phyloP scores from a whole-genome alignment of 1,140 invertebrate species.

The Elysia chlorotica region DNA sequence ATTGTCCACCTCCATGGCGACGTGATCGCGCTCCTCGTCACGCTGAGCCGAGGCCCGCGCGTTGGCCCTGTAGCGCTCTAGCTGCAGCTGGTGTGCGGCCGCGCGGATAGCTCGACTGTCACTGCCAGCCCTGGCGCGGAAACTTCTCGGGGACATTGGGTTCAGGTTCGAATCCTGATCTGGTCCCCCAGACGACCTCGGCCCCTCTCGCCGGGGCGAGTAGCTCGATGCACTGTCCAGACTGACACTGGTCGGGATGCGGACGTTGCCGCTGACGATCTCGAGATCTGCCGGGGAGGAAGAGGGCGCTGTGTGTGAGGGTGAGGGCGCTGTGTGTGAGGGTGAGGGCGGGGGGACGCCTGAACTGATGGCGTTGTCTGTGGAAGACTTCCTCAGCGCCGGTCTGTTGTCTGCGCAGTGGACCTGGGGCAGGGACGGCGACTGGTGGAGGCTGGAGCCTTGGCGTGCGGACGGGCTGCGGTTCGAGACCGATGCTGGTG shows the following conservation, averaged over 20 bases:
- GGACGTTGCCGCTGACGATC: too few species aligned
- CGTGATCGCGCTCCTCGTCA: conserved; percentile 17
- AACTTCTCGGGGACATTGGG: neutral
- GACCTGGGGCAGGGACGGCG: conserved; percentile 16
- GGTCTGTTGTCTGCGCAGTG: conserved; percentile 9
- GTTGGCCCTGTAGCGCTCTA: too few species aligned
- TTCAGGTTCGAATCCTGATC: neutral
- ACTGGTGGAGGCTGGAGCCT: neutral
- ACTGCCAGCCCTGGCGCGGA: neutral
- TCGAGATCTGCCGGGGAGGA: too few species aligned
- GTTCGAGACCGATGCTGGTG: conserved; percentile 10
- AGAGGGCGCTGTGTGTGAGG: too few species aligned
- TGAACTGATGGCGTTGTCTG: conserved; percentile 17
- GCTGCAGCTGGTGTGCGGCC: too few species aligned
- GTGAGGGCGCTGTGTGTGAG: too few species aligned
- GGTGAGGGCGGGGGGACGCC: neutral
- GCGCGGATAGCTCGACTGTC: too few species aligned
- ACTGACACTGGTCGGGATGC: too few species aligned
- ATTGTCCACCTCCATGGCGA: conserved; percentile 28
- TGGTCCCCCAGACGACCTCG: too few species aligned
- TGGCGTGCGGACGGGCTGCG: neutral
- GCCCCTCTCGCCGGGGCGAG: too few species aligned
- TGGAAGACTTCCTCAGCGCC: conserved; percentile 19
- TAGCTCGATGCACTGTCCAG: too few species aligned
- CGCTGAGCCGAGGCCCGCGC: too few species aligned